These are phyloP conservation scores for Pelochelys cantorii DNA, from an alignment of 2,797 vertebrate genomes.

Conservation along the genomic window DNA sequence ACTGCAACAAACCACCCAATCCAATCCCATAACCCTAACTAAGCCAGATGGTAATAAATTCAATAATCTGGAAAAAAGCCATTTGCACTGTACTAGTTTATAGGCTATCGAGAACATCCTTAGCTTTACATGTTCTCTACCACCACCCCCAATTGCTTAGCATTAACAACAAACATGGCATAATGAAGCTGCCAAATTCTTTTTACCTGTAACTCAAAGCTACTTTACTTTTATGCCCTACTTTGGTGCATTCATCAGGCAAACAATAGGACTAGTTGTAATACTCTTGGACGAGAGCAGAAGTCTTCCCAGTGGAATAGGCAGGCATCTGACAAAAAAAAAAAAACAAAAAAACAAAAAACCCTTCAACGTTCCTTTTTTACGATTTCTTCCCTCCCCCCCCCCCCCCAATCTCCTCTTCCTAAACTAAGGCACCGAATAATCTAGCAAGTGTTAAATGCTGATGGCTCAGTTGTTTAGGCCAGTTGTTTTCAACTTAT, in stretches of 20 bases:
- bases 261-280: neutral
- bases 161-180: neutral
- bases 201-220: neutral
- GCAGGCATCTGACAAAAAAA: fast-evolving
- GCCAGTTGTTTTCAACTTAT: neutral
- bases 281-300: neutral
- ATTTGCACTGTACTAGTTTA: neutral
- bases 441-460: neutral
- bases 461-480: neutral
- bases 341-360: fast-evolving
- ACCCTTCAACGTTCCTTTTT: neutral
- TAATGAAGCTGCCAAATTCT: conserved; percentile 15
- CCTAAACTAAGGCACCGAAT: neutral
- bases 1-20: neutral
- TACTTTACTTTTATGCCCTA: neutral
- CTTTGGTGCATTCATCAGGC: neutral
- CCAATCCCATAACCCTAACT: neutral
- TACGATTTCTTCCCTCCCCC: neutral
- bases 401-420: neutral
- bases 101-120: neutral
- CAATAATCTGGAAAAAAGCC: neutral
- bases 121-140: neutral
- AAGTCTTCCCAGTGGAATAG: neutral
- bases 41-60: conserved; percentile 50
- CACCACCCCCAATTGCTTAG: neutral